phyloP scores from a whole-genome alignment of 2,113 vertebrate genomes.

The Amazona guildingii region DNA sequence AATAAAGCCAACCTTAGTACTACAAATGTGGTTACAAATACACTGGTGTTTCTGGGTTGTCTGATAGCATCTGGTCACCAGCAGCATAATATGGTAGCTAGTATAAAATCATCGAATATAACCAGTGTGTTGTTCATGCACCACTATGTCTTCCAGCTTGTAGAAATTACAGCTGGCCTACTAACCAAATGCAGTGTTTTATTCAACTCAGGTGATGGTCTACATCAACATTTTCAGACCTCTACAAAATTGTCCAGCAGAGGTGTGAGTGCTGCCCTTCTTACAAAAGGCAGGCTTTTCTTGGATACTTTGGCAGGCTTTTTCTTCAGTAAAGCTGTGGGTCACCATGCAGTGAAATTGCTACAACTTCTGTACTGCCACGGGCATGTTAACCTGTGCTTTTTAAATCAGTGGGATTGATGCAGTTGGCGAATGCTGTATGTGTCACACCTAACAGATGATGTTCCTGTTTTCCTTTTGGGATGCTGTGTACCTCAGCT shows the following conservation, averaged over 20 bases:
- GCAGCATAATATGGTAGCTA: not conserved
- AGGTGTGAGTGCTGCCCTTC: not conserved
- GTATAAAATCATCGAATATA: not conserved
- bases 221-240: not conserved
- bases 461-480: not conserved
- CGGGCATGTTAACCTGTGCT: too few species aligned
- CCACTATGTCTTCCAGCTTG: not conserved
- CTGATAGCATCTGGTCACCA: not conserved
- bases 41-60: not conserved
- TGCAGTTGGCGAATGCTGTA: not conserved
- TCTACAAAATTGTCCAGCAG: not conserved
- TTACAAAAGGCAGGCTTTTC: not conserved
- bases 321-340: not conserved
- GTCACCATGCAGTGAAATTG: not conserved
- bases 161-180: not conserved
- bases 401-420: not conserved
- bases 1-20: not conserved
- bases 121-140: not conserved
- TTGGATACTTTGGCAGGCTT: not conserved
- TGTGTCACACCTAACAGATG: not conserved
- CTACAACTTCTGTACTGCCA: not conserved
- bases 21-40: not conserved
- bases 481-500: not conserved
- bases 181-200: not conserved
- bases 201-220: not conserved